phyloP scores from a whole-genome alignment of 53 echinoderm and acorn worm genomes.

The Apostichopus leukothele region DNA sequence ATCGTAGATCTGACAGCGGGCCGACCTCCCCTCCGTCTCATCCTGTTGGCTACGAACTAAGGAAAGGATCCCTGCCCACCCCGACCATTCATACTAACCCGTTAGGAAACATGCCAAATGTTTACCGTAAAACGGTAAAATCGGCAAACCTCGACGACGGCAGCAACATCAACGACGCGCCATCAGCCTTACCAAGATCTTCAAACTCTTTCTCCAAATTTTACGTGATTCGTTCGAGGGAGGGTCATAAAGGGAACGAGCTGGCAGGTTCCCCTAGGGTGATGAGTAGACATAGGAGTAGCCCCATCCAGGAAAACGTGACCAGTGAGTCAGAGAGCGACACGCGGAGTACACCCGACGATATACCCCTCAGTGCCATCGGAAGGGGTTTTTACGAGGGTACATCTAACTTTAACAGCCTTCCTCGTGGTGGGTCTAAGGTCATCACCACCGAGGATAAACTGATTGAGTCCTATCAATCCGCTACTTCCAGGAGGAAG shows the following conservation, averaged over 20 bases:
- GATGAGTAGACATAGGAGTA: not conserved
- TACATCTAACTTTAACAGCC: conserved; percentile 35
- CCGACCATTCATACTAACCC: conserved; percentile 1
- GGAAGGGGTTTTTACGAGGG: conserved; percentile 16
- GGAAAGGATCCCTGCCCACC: not conserved
- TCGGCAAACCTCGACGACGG: conserved; percentile 10
- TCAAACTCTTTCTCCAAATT: conserved; percentile 53
- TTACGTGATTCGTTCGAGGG: conserved; percentile 46
- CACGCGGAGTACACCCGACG: conserved; percentile 34
- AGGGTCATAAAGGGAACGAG: conserved; percentile 20
- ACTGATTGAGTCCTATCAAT: conserved; percentile 13
- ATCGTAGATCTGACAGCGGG: conserved; percentile 11
- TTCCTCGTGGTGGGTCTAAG: conserved; percentile 23
- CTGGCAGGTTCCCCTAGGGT: conserved; percentile 16
- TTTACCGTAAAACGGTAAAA: conserved; percentile 52
- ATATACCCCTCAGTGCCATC: conserved; percentile 24
- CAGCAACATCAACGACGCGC: not conserved
- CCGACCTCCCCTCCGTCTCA: not conserved
- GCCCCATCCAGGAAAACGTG: conserved; percentile 41
- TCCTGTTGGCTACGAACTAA: not conserved
- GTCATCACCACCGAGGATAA: not conserved
- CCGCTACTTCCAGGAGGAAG: not conserved
- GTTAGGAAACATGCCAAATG: conserved; percentile 45
- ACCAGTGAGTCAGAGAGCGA: conserved; percentile 40
- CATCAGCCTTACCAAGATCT: conserved; percentile 42